Percentiles rank a stretch among this genome's conserved stretches.
phyloP scores from a whole-genome alignment of 1,140 invertebrate species.

The Nebria ingens region DNA sequence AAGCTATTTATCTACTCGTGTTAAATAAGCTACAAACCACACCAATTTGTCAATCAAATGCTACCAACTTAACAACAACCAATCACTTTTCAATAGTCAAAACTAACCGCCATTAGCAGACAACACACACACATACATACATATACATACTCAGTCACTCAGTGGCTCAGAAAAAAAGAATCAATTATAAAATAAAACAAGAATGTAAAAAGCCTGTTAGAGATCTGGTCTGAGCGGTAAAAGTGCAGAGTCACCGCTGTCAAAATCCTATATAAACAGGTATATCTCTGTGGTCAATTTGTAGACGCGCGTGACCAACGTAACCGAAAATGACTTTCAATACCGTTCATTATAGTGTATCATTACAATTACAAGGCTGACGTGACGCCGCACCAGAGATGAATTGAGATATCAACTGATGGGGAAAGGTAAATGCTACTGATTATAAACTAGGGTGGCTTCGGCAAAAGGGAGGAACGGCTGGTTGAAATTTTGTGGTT shows the following conservation, averaged over 20 bases:
- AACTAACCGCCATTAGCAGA: conserved; percentile 1
- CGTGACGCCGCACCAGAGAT: too few relatives aligned
- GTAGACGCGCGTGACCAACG: background rate
- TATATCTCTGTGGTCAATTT: background rate
- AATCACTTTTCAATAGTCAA: background rate
- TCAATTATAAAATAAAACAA: background rate
- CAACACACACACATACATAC: background rate
- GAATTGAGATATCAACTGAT: background rate
- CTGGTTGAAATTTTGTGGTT: conserved; percentile 6
- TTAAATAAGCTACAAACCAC: too few relatives aligned
- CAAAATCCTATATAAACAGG: background rate
- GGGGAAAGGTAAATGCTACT: background rate
- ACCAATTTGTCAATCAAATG: background rate
- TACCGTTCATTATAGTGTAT: conserved; percentile 2
- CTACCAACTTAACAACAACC: background rate
- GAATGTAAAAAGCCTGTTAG: background rate
- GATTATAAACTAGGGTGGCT: conserved; percentile 8
- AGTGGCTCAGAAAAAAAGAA: too few relatives aligned
- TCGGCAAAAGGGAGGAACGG: background rate
- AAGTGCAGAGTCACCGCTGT: background rate
- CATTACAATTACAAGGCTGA: conserved; percentile 6
- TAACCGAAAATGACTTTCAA: background rate
- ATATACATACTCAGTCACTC: too few relatives aligned
- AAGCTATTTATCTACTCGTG: too few relatives aligned
- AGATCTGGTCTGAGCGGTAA: background rate